Conservation (phyloP, 2,797 vertebrate genomes). For the Pampus argenteus region DNA sequence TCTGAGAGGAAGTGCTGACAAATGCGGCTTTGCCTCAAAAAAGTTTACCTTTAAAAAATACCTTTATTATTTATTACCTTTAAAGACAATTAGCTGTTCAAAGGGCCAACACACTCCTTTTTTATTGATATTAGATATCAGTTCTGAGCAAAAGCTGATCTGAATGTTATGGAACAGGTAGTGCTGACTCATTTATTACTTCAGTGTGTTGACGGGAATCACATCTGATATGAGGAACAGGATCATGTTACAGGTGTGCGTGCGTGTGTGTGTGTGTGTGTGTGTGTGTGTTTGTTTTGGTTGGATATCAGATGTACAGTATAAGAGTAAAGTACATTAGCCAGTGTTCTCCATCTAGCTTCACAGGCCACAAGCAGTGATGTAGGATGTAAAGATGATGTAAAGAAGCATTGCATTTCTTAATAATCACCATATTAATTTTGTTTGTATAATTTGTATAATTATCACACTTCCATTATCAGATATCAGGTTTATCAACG, state of each 20-base stretch:
- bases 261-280: slow-evolving; percentile 11
- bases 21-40: not conserved
- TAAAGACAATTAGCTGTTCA: too few relatives aligned
- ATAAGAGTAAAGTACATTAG: slow-evolving; percentile 37
- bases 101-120: not conserved
- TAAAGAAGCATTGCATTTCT: too few relatives aligned
- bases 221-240: slow-evolving; percentile 60
- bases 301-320: slow-evolving; percentile 55
- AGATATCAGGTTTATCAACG: too few relatives aligned
- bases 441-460: too few relatives aligned
- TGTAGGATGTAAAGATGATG: slow-evolving; percentile 2
- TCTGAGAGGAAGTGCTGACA: not conserved
- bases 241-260: slow-evolving; percentile 45
- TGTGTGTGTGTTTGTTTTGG: slow-evolving; percentile 42
- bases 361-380: slow-evolving; percentile 27
- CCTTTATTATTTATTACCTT: too few relatives aligned
- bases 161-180: slow-evolving; percentile 11
- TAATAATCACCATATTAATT: too few relatives aligned
- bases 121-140: not conserved
- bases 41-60: too few relatives aligned
- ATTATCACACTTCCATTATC: too few relatives aligned
- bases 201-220: slow-evolving; percentile 59
- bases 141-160: not conserved
- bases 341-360: slow-evolving; percentile 38
- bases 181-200: slow-evolving; percentile 57